A percentile compares a stretch with the other conserved stretches of the same genome.
Conservation (phyloP, 1,140 invertebrate species). For the Eufriesea mexicana region DNA sequence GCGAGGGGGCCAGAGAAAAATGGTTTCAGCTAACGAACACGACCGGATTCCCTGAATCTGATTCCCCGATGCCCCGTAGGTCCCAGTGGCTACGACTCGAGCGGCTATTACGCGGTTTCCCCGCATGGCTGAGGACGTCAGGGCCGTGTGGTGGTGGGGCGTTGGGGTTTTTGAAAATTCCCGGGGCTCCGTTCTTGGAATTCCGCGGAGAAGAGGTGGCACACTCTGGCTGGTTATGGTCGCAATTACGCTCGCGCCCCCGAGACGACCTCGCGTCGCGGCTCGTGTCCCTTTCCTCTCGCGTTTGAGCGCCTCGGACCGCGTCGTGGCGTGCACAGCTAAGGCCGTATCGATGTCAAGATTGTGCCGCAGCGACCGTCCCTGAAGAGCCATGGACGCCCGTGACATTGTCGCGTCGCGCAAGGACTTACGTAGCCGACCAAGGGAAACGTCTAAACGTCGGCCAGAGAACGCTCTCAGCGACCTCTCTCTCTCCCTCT, state of each 20-base stretch:
- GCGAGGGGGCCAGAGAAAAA: too few relatives aligned
- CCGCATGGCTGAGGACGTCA: too few relatives aligned
- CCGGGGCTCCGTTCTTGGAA: neutral
- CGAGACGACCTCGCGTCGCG: slow-evolving; percentile 52
- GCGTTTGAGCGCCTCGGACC: slow-evolving; percentile 7
- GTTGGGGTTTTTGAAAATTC: slow-evolving; percentile 1
- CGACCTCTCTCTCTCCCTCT: neutral
- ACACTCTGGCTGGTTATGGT: neutral
- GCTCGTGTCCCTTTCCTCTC: slow-evolving; percentile 30
- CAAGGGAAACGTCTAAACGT: slow-evolving; percentile 13
- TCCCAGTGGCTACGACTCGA: too few relatives aligned
- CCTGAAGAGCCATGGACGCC: slow-evolving; percentile 66
- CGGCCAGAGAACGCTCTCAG: neutral
- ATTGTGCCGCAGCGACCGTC: slow-evolving; percentile 69
- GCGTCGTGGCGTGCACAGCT: slow-evolving; percentile 23
- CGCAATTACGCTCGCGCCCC: slow-evolving; percentile 56
- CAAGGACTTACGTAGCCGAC: slow-evolving; percentile 59
- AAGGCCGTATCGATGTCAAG: slow-evolving; percentile 73
- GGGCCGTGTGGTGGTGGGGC: too few relatives aligned
- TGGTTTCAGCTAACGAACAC: too few relatives aligned
- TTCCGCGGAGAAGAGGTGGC: neutral
- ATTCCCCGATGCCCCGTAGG: too few relatives aligned
- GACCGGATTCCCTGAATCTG: too few relatives aligned
- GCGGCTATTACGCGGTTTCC: too few relatives aligned
- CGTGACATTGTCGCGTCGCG: slow-evolving; percentile 78